A percentile compares a stretch with the other conserved stretches of the same genome.
These are phyloP conservation scores for Drosophila rhopaloa DNA, from an alignment of 1,140 invertebrate species.

Conservation along the genomic window DNA sequence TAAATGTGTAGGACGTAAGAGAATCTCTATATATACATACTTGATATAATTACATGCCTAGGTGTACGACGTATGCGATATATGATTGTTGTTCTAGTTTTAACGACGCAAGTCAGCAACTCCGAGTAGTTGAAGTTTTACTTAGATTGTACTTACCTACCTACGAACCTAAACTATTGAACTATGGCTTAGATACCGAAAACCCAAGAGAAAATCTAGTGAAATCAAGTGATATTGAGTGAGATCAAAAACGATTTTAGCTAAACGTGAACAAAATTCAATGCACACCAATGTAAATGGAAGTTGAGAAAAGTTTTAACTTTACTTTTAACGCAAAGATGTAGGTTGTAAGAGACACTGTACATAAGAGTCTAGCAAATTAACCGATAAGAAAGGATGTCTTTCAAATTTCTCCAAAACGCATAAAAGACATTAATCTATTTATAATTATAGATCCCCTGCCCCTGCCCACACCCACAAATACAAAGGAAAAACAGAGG, in stretches of 20 bases:
- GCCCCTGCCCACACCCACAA: slow-evolving; percentile 7
- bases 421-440: slow-evolving; percentile 74
- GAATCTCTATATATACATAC: slow-evolving; percentile 57
- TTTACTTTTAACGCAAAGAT: slow-evolving; percentile 57
- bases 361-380: slow-evolving; percentile 44
- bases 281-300: slow-evolving; percentile 46
- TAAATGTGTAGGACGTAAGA: slow-evolving; percentile 61
- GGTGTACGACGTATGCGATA: slow-evolving; percentile 58
- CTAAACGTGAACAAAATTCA: slow-evolving; percentile 67
- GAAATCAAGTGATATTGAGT: slow-evolving; percentile 84
- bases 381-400: slow-evolving; percentile 48
- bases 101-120: slow-evolving; percentile 61
- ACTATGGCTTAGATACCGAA: slow-evolving; percentile 48
- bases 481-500: slow-evolving; percentile 14
- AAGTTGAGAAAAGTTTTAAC: slow-evolving; percentile 47
- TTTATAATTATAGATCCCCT: slow-evolving; percentile 36
- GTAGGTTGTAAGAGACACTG: slow-evolving; percentile 50
- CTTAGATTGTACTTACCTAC: slow-evolving; percentile 67
- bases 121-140: slow-evolving; percentile 69
- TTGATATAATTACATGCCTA: slow-evolving; percentile 43
- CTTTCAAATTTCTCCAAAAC: slow-evolving; percentile 68
- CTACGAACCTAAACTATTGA: slow-evolving; percentile 67
- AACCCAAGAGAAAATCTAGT: slow-evolving; percentile 67
- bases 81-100: slow-evolving; percentile 81
- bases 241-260: slow-evolving; percentile 84